These are phyloP conservation scores for Grallaria varia DNA, from an alignment of 2,113 vertebrate genomes.

Conservation along the genomic window DNA sequence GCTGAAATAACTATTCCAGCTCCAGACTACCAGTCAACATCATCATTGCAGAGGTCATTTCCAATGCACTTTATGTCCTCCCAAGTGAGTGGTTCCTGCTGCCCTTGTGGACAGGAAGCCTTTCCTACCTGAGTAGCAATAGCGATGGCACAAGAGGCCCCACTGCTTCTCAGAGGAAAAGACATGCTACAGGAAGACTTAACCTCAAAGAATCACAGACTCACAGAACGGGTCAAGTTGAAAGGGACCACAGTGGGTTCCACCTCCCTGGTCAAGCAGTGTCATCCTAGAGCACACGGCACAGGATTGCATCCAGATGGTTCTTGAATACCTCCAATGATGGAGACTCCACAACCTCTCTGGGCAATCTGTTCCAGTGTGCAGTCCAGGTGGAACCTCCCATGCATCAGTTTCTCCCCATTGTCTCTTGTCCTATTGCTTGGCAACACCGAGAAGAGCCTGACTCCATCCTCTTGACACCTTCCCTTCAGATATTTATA, in stretches of 20 bases:
- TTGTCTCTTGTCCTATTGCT: neutral
- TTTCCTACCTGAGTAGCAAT: neutral
- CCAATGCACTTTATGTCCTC: neutral
- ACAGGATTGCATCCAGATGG: neutral
- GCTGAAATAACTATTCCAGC: neutral
- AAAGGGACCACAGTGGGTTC: neutral
- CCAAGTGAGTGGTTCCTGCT: neutral
- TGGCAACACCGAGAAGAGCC: neutral
- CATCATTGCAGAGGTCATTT: neutral
- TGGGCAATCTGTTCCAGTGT: neutral
- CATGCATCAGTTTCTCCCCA: neutral
- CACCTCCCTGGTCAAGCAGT: neutral
- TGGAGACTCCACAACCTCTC: neutral
- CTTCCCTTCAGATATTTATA: neutral
- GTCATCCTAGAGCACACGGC: neutral
- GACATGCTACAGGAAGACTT: neutral
- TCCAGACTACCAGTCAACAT: neutral
- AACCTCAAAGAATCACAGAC: neutral
- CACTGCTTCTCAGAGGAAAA: neutral
- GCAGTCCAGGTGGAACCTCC: neutral
- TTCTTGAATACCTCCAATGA: neutral
- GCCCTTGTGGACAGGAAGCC: neutral
- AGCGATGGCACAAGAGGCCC: neutral
- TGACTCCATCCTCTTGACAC: neutral
- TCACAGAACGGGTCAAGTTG: neutral